phyloP scores from a whole-genome alignment of 2,888 invertebrate genomes.

The Argyra leucocephala region DNA sequence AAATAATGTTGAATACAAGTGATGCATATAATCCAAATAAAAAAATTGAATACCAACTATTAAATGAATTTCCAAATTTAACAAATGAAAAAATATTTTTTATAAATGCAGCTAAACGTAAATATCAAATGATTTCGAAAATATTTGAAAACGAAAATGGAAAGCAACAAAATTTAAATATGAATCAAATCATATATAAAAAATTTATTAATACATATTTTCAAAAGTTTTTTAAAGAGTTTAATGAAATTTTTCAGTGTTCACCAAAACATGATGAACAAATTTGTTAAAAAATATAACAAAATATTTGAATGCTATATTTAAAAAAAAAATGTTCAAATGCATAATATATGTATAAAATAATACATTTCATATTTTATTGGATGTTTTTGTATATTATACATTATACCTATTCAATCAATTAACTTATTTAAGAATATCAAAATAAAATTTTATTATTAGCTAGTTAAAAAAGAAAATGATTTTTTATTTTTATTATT shows the following conservation, averaged over 20 bases:
- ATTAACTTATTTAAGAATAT: too few relatives aligned
- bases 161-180: not conserved
- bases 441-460: too few relatives aligned
- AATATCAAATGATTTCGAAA: not conserved
- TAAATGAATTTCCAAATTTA: conserved; percentile 10
- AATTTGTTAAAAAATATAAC: too few relatives aligned
- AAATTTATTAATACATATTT: conserved; percentile 5
- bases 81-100: conserved; percentile 8
- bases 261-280: not conserved
- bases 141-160: not conserved
- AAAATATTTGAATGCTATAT: too few relatives aligned
- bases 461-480: too few relatives aligned
- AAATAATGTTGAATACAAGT: not conserved
- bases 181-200: not conserved
- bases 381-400: too few relatives aligned
- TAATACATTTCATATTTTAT: too few relatives aligned
- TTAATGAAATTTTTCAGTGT: conserved; percentile 7
- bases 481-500: too few relatives aligned
- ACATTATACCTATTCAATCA: too few relatives aligned
- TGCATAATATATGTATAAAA: too few relatives aligned
- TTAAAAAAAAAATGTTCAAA: too few relatives aligned
- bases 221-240: not conserved
- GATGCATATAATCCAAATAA: not conserved
- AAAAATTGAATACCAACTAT: not conserved
- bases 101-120: conserved; percentile 6